Conservation (phyloP, 2,113 vertebrate species). For the Promerops cafer region DNA sequence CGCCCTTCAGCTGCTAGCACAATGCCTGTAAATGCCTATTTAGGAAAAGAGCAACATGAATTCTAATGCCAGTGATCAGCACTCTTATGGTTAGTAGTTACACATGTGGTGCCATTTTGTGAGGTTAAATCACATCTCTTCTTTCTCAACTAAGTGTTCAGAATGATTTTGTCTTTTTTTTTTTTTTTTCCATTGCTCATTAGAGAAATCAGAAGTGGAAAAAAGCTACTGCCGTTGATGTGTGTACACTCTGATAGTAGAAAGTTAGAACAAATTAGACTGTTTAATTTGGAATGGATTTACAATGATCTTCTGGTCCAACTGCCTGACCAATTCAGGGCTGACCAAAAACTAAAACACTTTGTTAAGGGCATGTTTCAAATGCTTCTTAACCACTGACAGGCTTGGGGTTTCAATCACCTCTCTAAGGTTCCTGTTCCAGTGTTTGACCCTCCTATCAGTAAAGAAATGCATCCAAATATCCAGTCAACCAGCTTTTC, state of each 20-base stretch:
- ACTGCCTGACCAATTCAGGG: not conserved
- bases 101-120: not conserved
- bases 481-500: not conserved
- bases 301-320: not conserved
- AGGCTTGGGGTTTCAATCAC: not conserved
- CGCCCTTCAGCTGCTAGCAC: conserved; percentile 67
- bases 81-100: conserved; percentile 55
- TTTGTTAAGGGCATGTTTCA: not conserved
- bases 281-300: not conserved
- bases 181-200: not conserved
- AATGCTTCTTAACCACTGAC: not conserved
- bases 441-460: not conserved
- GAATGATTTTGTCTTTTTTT: not conserved
- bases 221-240: not conserved
- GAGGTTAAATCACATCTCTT: conserved; percentile 40
- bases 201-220: not conserved
- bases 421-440: not conserved
- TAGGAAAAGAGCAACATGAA: conserved; percentile 68
- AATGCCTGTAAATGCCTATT: conserved; percentile 69
- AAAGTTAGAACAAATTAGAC: not conserved
- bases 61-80: conserved; percentile 48
- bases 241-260: not conserved
- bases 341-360: not conserved
- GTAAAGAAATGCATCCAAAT: not conserved
- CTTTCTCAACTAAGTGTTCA: not conserved